phyloP scores from a whole-genome alignment of 2,797 vertebrate genomes.

The Sarcophilus harrisii region DNA sequence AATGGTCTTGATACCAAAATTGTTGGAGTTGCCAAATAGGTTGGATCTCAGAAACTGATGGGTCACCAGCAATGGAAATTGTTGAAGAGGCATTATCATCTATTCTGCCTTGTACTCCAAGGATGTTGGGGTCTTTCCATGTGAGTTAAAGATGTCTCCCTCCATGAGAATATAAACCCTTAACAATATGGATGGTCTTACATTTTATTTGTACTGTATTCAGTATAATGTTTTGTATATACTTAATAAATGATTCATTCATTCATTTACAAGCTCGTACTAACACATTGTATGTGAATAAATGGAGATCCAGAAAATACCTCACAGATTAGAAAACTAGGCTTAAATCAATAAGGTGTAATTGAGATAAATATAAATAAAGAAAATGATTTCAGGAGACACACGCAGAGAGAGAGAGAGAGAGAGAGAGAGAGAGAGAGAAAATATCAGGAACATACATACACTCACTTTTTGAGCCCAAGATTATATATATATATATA shows the following conservation, averaged over 20 bases:
- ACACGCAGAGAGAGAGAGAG: too few relatives aligned
- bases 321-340: neutral
- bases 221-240: neutral
- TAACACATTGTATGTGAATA: neutral
- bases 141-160: neutral
- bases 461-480: too few relatives aligned
- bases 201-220: neutral
- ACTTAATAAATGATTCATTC: neutral
- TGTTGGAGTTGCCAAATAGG: neutral
- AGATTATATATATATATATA: too few relatives aligned
- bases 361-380: neutral
- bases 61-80: neutral
- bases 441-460: too few relatives aligned
- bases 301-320: neutral
- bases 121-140: neutral
- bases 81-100: neutral
- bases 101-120: neutral
- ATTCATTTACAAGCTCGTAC: neutral
- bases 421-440: too few relatives aligned
- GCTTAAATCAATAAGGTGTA: neutral
- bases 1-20: neutral
- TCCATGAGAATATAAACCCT: neutral
- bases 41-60: neutral
- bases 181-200: neutral
- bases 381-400: neutral